These are phyloP conservation scores for Drosophila tanythrix DNA, from an alignment of 2,888 invertebrate genomes.

Conservation along the genomic window DNA sequence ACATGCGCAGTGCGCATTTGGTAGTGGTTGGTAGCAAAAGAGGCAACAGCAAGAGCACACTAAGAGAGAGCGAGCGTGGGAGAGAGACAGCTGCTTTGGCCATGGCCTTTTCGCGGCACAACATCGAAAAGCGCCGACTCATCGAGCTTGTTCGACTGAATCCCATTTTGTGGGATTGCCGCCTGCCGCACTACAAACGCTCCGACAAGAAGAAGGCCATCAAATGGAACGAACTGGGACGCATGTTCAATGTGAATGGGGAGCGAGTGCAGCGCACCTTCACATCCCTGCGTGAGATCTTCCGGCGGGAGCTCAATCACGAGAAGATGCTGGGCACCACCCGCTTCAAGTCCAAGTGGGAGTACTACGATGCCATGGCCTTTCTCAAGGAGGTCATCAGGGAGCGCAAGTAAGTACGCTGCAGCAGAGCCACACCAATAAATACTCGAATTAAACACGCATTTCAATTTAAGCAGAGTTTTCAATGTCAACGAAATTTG, in stretches of 20 bases:
- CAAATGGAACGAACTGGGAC: conserved; percentile 83
- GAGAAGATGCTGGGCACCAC: conserved; percentile 81
- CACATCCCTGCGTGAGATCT: conserved; percentile 83
- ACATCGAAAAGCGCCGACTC: conserved; percentile 84
- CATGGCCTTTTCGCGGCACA: conserved; percentile 84
- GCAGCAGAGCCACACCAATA: accelerated
- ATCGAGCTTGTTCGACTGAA: conserved; percentile 83
- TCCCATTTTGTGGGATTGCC: conserved; percentile 84
- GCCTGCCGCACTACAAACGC: conserved; percentile 83
- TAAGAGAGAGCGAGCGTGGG: conserved; percentile 36
- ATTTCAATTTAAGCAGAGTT: background rate
- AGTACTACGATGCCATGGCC: conserved; percentile 83
- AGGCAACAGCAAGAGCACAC: conserved; percentile 42
- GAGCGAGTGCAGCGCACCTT: conserved; percentile 83
- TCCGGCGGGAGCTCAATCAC: conserved; percentile 82
- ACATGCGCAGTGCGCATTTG: conserved; percentile 78
- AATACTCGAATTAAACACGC: background rate
- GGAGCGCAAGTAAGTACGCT: conserved; percentile 81
- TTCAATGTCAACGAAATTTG: background rate
- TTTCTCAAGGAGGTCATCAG: conserved; percentile 83
- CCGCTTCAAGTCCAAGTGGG: conserved; percentile 84
- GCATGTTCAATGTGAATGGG: conserved; percentile 82
- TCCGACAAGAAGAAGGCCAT: conserved; percentile 84
- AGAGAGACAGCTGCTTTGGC: background rate
- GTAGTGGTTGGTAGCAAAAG: conserved; percentile 59